Evolutionary conservation across 2,888 invertebrate species (phyloP).

Genomic region (Electrophaes corylata): DNA sequence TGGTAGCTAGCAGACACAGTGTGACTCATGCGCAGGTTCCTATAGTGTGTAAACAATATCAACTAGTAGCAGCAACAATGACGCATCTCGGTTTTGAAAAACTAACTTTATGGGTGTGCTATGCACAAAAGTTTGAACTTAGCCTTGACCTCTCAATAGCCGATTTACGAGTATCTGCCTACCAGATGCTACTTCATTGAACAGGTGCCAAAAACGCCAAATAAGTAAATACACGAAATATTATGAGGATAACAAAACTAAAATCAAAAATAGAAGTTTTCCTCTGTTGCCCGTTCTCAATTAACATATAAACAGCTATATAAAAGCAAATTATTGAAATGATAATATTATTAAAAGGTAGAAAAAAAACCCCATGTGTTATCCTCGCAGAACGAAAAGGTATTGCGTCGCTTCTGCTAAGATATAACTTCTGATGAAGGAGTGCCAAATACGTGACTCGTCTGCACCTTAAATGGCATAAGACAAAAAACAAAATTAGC

Average conservation of each 20-base stretch:
- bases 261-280: slow-evolving; percentile 3
- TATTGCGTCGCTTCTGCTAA: slow-evolving; percentile 41
- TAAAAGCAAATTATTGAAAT: slow-evolving; percentile 7
- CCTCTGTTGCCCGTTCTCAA: not conserved
- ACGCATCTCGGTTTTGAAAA: slow-evolving; percentile 67
- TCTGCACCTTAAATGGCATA: slow-evolving; percentile 54
- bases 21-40: slow-evolving; percentile 74
- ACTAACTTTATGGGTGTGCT: slow-evolving; percentile 62
- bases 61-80: slow-evolving; percentile 60
- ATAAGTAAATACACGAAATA: slow-evolving; percentile 8
- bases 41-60: slow-evolving; percentile 72
- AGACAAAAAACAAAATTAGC: slow-evolving; percentile 46
- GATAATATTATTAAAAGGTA: slow-evolving; percentile 35
- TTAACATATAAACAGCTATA: not conserved
- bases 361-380: slow-evolving; percentile 54
- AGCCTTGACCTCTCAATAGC: slow-evolving; percentile 44
- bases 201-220: slow-evolving; percentile 18
- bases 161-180: slow-evolving; percentile 21
- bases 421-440: slow-evolving; percentile 44
- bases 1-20: slow-evolving; percentile 59
- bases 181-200: slow-evolving; percentile 10
- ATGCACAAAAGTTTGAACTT: slow-evolving; percentile 46
- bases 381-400: slow-evolving; percentile 47
- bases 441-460: slow-evolving; percentile 70
- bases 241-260: not conserved